Percentiles rank a stretch among this genome's conserved stretches.
These are phyloP conservation scores for Paguma larvata DNA, from an alignment of 2,797 vertebrate genomes.

Conservation along the genomic window DNA sequence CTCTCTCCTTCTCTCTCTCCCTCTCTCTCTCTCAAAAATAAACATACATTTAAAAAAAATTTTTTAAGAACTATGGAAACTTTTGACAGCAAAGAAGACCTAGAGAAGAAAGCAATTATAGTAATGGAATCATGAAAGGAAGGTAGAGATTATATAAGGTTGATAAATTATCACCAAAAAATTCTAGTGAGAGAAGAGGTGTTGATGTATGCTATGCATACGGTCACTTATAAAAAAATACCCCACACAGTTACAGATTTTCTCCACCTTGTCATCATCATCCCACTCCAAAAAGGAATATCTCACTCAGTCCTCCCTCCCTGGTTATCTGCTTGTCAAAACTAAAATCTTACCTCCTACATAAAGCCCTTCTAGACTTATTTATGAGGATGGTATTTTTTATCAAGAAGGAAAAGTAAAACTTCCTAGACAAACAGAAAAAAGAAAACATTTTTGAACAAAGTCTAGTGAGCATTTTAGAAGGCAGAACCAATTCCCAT, in stretches of 20 bases:
- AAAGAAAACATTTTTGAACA: constrained; percentile 34
- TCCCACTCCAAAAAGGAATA: neutral
- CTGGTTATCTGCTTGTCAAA: neutral
- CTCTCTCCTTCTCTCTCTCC: too few relatives aligned
- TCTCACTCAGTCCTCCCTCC: neutral
- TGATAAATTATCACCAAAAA: constrained; percentile 15
- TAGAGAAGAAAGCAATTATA: neutral
- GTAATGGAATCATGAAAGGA: neutral
- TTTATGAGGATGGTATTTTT: neutral
- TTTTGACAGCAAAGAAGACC: neutral
- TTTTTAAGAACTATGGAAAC: neutral
- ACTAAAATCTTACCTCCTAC: neutral
- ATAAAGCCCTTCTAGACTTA: neutral
- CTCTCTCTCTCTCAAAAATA: too few relatives aligned
- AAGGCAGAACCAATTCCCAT: neutral
- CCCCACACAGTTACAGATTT: neutral
- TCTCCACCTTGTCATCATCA: neutral
- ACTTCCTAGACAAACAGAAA: neutral
- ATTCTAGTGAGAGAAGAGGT: neutral
- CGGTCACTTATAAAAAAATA: neutral
- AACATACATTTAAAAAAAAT: too few relatives aligned
- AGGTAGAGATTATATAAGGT: neutral
- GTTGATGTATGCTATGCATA: neutral
- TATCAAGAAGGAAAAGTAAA: constrained; percentile 35
- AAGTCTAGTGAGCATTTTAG: constrained; percentile 45